These are phyloP conservation scores for Strigops habroptila DNA, from an alignment of 2,113 vertebrate genomes.

Conservation along the genomic window DNA sequence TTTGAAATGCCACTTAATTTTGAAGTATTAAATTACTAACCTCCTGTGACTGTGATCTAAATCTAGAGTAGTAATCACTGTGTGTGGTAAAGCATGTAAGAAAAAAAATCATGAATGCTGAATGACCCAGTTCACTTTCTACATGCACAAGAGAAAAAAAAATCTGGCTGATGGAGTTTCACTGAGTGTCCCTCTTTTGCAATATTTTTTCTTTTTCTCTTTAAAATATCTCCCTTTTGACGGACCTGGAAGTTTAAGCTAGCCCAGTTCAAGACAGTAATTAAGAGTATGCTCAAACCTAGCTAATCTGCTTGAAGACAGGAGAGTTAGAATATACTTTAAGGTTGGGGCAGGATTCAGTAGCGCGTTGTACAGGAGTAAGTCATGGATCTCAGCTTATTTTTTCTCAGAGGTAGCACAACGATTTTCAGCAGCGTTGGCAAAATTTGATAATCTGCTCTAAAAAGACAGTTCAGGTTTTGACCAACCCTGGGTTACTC, in stretches of 20 bases:
- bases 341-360: background rate
- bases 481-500: accelerated
- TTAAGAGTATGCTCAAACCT: background rate
- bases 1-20: slow-evolving; percentile 40
- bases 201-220: background rate
- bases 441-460: background rate
- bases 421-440: background rate
- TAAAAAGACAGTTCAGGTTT: background rate
- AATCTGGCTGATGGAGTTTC: background rate
- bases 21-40: slow-evolving; percentile 44
- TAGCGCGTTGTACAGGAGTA: background rate
- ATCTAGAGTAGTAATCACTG: background rate
- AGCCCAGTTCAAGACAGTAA: background rate
- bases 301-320: slow-evolving; percentile 6
- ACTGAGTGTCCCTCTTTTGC: background rate
- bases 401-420: background rate
- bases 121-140: slow-evolving; percentile 29
- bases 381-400: background rate
- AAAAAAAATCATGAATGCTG: background rate
- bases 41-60: background rate
- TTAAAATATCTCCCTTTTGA: background rate
- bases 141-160: background rate
- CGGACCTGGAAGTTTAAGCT: background rate
- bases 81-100: slow-evolving; percentile 3
- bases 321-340: background rate